Percentiles rank a stretch among this genome's conserved stretches.
These are phyloP conservation scores for Triops longicaudatus DNA, from an alignment of 1,140 invertebrate genomes.

Conservation along the genomic window DNA sequence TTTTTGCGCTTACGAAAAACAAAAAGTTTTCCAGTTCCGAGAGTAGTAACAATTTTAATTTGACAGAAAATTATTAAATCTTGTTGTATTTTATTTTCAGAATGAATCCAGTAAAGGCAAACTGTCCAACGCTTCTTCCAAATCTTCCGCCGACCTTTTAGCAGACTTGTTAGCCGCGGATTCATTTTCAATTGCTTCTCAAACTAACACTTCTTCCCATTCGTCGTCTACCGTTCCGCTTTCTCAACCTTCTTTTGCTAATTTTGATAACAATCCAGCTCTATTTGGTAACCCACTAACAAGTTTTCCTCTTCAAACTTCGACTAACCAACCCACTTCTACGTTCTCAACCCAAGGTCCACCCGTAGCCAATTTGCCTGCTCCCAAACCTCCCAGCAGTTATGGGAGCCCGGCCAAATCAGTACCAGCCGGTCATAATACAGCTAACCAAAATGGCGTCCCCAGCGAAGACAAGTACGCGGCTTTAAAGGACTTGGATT, in stretches of 20 bases:
- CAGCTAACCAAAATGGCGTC: background rate
- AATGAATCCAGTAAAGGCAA: background rate
- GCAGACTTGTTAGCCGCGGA: conserved; percentile 46
- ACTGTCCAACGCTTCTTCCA: conserved; percentile 9
- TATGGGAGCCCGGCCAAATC: background rate
- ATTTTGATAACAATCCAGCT: conserved; percentile 62
- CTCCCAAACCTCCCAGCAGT: background rate
- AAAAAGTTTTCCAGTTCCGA: too few relatives aligned
- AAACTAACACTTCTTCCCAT: conserved; percentile 37
- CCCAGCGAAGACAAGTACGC: conserved; percentile 62
- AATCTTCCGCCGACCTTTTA: conserved; percentile 2
- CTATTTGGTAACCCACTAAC: conserved; percentile 42
- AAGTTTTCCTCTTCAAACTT: conserved; percentile 29
- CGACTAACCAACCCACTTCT: conserved; percentile 28
- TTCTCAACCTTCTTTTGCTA: conserved; percentile 51
- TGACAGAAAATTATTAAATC: too few relatives aligned
- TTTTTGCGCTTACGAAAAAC: too few relatives aligned
- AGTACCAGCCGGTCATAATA: background rate
- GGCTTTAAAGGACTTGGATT: conserved; percentile 69
- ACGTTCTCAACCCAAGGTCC: conserved; percentile 30
- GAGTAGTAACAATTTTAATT: too few relatives aligned
- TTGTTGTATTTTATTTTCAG: too few relatives aligned
- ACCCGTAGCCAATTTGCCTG: conserved; percentile 15
- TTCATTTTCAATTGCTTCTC: conserved; percentile 46
- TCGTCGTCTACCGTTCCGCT: conserved; percentile 33